Conservation (phyloP, 2,888 invertebrate genomes). For the Drosophila subquinaria region DNA sequence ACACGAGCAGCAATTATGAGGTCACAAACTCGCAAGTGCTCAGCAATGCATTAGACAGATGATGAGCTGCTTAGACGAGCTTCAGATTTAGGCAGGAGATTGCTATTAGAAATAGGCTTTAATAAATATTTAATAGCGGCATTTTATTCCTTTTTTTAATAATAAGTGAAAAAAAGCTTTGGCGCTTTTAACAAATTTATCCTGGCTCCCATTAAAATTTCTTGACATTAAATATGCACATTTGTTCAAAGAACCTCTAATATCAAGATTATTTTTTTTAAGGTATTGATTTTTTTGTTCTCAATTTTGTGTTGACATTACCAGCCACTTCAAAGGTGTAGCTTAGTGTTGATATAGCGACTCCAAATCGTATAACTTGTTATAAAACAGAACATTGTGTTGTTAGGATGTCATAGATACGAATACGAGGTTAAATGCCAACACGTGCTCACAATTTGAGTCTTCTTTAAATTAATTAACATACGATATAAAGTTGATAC, state of each 20-base stretch:
- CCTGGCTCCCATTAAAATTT: too few relatives aligned
- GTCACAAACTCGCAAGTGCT: neutral
- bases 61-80: conserved; percentile 9
- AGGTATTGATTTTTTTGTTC: neutral
- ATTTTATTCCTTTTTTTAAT: neutral
- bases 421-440: conserved; percentile 8
- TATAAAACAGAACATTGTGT: neutral
- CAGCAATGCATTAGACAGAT: neutral
- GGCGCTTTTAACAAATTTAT: too few relatives aligned
- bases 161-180: neutral
- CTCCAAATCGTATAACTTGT: conserved; percentile 25
- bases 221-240: neutral
- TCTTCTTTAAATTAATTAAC: conserved; percentile 6
- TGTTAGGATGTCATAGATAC: conserved; percentile 15
- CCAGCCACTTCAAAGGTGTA: conserved; percentile 7
- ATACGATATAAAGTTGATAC: neutral
- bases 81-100: neutral
- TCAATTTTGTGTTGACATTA: neutral
- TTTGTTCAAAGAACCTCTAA: neutral
- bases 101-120: neutral
- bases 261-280: neutral
- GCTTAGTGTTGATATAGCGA: conserved; percentile 28
- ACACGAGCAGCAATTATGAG: neutral
- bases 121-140: neutral
- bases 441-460: conserved; percentile 11